Evolutionary conservation across 2,113 vertebrate species (phyloP).

Genomic region (Pseudorhombus dupliciocellatus): DNA sequence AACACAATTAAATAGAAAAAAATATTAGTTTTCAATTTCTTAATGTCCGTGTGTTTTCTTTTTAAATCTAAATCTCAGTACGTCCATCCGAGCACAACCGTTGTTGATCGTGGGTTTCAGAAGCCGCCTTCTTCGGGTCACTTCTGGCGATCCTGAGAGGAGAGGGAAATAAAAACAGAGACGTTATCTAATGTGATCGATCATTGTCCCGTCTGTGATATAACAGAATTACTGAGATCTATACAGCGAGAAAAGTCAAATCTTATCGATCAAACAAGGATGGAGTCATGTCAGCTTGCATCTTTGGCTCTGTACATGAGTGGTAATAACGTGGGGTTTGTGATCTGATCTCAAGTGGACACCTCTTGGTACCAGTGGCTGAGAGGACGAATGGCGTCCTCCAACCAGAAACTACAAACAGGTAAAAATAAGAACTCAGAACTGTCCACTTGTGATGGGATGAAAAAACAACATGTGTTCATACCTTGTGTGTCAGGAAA

Average conservation of each 20-base stretch:
- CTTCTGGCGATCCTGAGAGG: conserved; percentile 91
- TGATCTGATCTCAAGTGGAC: too few species aligned
- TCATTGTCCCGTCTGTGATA: background rate
- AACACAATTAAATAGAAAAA: conserved; percentile 84
- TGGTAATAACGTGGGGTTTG: too few species aligned
- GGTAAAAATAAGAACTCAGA: too few species aligned
- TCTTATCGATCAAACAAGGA: too few species aligned
- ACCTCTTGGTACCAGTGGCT: too few species aligned
- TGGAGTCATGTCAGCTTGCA: too few species aligned
- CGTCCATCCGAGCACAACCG: conserved; percentile 81
- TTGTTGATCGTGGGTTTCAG: conserved; percentile 55
- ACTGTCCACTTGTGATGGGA: too few species aligned
- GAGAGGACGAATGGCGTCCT: too few species aligned
- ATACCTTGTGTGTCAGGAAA: too few species aligned
- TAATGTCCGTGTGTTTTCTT: conserved; percentile 73
- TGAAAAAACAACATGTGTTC: too few species aligned
- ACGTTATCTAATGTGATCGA: background rate
- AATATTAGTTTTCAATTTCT: conserved; percentile 73
- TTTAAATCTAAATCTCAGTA: conserved; percentile 72
- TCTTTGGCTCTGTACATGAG: too few species aligned
- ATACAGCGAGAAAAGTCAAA: background rate
- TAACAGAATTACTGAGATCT: background rate
- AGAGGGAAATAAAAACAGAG: conserved; percentile 18
- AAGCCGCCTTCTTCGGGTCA: conserved; percentile 85
- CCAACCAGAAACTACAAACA: too few species aligned